Percentiles rank a stretch among this genome's conserved stretches.
Conservation (phyloP, 2,888 invertebrate species). For the Flexamia atlantica region DNA sequence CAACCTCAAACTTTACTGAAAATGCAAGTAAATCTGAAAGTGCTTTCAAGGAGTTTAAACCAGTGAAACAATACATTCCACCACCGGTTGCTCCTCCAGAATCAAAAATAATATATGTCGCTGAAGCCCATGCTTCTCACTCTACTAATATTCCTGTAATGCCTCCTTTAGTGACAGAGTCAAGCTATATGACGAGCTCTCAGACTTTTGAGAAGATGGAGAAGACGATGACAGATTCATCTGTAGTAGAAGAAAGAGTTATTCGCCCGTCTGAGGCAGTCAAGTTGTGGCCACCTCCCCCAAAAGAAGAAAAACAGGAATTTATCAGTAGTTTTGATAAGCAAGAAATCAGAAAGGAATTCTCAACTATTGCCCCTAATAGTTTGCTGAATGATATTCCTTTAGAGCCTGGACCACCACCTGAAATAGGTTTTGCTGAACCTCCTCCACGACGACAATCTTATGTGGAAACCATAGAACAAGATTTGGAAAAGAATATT, state of each 20-base stretch:
- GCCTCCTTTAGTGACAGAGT: constrained; percentile 9
- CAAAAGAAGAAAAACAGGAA: constrained; percentile 51
- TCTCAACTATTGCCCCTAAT: constrained; percentile 66
- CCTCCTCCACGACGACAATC: constrained; percentile 77
- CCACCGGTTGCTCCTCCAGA: constrained; percentile 70
- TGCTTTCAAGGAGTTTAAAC: constrained; percentile 47
- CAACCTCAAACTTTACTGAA: constrained; percentile 53
- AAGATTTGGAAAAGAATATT: constrained; percentile 77
- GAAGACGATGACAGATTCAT: constrained; percentile 57
- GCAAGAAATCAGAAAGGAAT: constrained; percentile 36
- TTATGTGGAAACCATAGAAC: constrained; percentile 76
- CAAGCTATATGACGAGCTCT: constrained; percentile 23
- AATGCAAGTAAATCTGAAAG: constrained; percentile 17
- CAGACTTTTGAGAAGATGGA: constrained; percentile 30
- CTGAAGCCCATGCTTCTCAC: constrained; percentile 74
- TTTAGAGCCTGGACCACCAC: constrained; percentile 83
- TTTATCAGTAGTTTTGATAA: constrained; percentile 51
- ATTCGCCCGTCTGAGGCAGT: constrained; percentile 76
- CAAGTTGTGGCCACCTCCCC: constrained; percentile 76
- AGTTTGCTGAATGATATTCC: constrained; percentile 76
- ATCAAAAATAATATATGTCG: constrained; percentile 74
- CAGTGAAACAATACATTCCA: constrained; percentile 53
- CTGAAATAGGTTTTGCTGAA: constrained; percentile 82
- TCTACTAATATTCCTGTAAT: constrained; percentile 73
- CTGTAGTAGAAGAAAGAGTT: constrained; percentile 74